Evolutionary conservation across 2,797 vertebrate species (phyloP).

Genomic region (Scyliorhinus canicula): DNA sequence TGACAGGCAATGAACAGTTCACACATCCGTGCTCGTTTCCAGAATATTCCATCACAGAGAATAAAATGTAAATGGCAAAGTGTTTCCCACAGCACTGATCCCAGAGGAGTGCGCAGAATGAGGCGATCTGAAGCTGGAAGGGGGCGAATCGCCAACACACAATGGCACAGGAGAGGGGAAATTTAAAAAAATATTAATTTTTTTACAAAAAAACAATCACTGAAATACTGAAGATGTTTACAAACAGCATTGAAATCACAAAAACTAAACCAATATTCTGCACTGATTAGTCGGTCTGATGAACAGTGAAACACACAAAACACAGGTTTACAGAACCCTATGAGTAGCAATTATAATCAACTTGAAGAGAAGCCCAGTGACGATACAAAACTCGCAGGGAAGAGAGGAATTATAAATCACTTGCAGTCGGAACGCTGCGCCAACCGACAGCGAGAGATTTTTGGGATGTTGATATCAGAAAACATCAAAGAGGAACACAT

Average conservation of each 20-base stretch:
- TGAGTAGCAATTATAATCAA: no score
- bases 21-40: neutral
- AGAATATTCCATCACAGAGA: neutral
- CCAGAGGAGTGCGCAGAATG: neutral
- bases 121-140: no score
- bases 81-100: neutral
- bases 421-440: neutral
- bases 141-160: no score
- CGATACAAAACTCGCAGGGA: neutral
- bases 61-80: no score
- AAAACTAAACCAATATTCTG: neutral
- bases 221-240: constrained; percentile 16
- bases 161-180: neutral
- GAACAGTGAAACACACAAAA: neutral
- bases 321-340: neutral
- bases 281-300: neutral
- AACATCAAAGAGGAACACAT: neutral
- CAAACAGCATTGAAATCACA: neutral
- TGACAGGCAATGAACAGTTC: neutral
- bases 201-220: neutral
- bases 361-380: neutral
- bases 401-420: neutral
- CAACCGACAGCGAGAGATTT: no score
- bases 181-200: neutral
- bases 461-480: neutral